Conservation (phyloP, 2,888 invertebrate genomes). For the Noctua janthina region DNA sequence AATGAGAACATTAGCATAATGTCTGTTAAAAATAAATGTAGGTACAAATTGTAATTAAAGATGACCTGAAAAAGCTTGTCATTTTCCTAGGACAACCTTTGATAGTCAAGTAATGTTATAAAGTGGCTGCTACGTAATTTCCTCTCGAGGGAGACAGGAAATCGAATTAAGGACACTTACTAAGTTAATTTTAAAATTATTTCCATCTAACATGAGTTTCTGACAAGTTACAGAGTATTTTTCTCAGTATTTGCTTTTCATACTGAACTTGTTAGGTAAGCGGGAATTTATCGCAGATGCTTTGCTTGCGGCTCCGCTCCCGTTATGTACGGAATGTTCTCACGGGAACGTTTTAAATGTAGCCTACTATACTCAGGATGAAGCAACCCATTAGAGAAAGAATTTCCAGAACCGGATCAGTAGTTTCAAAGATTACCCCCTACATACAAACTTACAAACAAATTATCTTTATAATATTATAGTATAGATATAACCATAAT, state of each 20-base stretch:
- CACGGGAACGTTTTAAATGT: too few relatives aligned
- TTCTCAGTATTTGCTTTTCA: not conserved
- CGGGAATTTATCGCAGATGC: too few relatives aligned
- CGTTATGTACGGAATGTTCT: too few relatives aligned
- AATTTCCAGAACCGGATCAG: too few relatives aligned
- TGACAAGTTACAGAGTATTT: not conserved
- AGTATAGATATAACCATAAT: not conserved
- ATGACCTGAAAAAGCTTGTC: constrained; percentile 29
- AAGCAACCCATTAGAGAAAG: too few relatives aligned
- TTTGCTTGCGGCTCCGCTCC: too few relatives aligned
- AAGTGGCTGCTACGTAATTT: constrained; percentile 45
- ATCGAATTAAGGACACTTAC: constrained; percentile 37
- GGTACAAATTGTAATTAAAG: constrained; percentile 20
- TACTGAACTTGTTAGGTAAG: too few relatives aligned
- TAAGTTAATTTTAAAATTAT: constrained; percentile 34
- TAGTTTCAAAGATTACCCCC: too few relatives aligned
- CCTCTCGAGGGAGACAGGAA: constrained; percentile 8
- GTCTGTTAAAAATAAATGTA: constrained; percentile 16
- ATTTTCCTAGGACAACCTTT: constrained; percentile 10
- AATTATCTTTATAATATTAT: too few relatives aligned
- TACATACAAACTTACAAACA: too few relatives aligned
- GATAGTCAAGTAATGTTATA: constrained; percentile 29
- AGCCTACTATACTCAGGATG: too few relatives aligned
- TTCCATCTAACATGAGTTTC: constrained; percentile 4
- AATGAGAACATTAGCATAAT: constrained; percentile 32